Evolutionary conservation across 1,140 invertebrate species (phyloP), one percentile per base, ranked within the genome.

Genomic region (Drosophila sturtevanti): DNA sequence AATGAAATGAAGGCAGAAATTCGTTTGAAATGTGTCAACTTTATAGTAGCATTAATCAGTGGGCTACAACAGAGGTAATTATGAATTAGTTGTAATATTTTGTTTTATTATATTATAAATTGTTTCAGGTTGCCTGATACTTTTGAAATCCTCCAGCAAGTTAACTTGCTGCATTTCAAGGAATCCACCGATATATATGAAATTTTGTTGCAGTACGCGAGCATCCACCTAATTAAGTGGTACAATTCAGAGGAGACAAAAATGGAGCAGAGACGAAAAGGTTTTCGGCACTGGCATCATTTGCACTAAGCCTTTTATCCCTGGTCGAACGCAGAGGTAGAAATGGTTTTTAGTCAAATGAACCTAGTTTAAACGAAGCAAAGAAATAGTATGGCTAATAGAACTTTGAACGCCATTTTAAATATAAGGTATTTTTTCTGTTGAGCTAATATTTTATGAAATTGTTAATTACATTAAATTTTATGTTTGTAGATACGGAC

Each of bases 401-500:
- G n/a, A 41, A 41, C 37, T 41, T 41, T 41, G 37, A 41, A 14
- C 37, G 37, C 37, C 37, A 41, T n/a, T n/a, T n/a, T n/a, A n/a
- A n/a, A n/a, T n/a, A n/a, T n/a, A n/a, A n/a, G n/a, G n/a, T n/a
- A n/a, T n/a, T n/a, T 38, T 38, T 38, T 38, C 35, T 38, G 35
- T 38, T 38, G n/a, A 38, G 35, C 12, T 1, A 3, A n/a, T 38
- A 38, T 38, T 38, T 38, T n/a, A 38, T 3, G n/a, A 38, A 38
- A 38, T 38, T 38, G n/a, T 38, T 38, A 38, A 38, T 38, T 38
- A 38, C n/a, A n/a, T n/a, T n/a, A n/a, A n/a, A n/a, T n/a, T n/a
- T n/a, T n/a, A n/a, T n/a, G n/a, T n/a, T n/a, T 51, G 21, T 24
- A 51, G 48, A 51, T 51, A 51, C 48, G 48, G 48, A 51, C 48